Base-by-base conservation (phyloP, 2,888 invertebrate genomes). In the Lucinisca nassula region DNA sequence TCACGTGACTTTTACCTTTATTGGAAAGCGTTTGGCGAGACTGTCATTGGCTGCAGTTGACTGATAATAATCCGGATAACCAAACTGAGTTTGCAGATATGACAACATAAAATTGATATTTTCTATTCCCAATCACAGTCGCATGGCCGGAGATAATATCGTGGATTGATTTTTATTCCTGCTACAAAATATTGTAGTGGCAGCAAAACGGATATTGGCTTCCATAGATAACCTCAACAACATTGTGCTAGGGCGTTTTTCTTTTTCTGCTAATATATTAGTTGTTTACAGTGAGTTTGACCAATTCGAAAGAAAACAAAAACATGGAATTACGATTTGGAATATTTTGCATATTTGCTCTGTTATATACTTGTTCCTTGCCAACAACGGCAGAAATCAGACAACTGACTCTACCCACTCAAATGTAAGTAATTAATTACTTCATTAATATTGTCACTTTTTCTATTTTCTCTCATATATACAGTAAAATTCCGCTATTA, bases 61-160 rank as follows among this genome's bases (percentile, higher is more conserved):
- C 35, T 67, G 67, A 12, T 67, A 35, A 35, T 35, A 67, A 67
- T 67, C 67, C 67, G 67, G 67, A 67, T 21, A 32, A 4, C 58
- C 58, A 58, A n/a, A 58, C 58, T 24, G 35, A 67, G 17, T 35
- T 1, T 67, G 32, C 67, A 67, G 67, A 67, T 67, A 67, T 67
- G 67, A 67, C 67, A 67, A 67, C 67, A 35, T 67, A 24, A 67
- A 67, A 67, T 67, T 67, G 67, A 67, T 67, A 67, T 67, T 67
- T 67, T 67, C 67, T 35, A 21, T 32, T 67, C 67, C 35, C 32
- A 67, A 67, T 67, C 67, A 67, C n/a, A 27, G 67, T 24, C 67
- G 32, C 35, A 67, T 6, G 32, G 35, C 35, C 1, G 4, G 32
- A 67, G 67, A 67, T 67, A 67, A 67, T 67, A 67, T 67, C 67